A percentile compares a stretch with the other conserved stretches of the same genome.
Conservation (phyloP, 2,797 vertebrate species). For the Amniataba percoides region DNA sequence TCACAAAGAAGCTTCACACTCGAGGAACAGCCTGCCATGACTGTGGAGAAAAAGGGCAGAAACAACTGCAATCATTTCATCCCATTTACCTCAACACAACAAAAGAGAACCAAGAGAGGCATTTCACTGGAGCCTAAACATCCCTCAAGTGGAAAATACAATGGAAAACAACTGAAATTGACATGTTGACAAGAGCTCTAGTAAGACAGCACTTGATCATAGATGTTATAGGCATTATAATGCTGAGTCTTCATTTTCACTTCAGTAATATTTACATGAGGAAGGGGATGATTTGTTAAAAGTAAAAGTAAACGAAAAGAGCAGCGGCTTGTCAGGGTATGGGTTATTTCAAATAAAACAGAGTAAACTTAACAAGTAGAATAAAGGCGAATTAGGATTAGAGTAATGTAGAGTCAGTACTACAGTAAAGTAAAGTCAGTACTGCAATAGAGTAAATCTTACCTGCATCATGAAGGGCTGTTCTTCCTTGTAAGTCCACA, state of each 20-base stretch:
- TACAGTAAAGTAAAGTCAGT: neutral
- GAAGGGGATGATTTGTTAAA: too few species aligned
- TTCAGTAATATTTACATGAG: too few species aligned
- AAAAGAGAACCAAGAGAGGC: too few species aligned
- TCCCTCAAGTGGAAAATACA: too few species aligned
- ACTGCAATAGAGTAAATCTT: slow-evolving; percentile 42
- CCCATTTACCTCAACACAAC: slow-evolving; percentile 20
- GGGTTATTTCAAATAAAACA: neutral
- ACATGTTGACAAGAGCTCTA: neutral
- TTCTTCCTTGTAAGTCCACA: slow-evolving; percentile 94
- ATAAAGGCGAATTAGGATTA: too few species aligned
- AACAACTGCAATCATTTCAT: slow-evolving; percentile 26
- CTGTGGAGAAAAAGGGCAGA: slow-evolving; percentile 72
- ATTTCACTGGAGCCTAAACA: too few species aligned
- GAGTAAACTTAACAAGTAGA: neutral
- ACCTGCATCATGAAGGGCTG: slow-evolving; percentile 97
- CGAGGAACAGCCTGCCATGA: slow-evolving; percentile 95
- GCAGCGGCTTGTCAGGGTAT: neutral
- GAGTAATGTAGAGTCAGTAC: neutral
- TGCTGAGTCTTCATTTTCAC: too few species aligned
- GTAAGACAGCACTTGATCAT: too few species aligned
- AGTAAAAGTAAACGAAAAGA: neutral
- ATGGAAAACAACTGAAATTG: neutral
- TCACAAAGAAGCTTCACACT: slow-evolving; percentile 96
- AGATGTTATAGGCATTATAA: too few species aligned